These are phyloP conservation scores for Lateolabrax maculatus DNA, from an alignment of 2,797 vertebrate species.

Conservation along the genomic window DNA sequence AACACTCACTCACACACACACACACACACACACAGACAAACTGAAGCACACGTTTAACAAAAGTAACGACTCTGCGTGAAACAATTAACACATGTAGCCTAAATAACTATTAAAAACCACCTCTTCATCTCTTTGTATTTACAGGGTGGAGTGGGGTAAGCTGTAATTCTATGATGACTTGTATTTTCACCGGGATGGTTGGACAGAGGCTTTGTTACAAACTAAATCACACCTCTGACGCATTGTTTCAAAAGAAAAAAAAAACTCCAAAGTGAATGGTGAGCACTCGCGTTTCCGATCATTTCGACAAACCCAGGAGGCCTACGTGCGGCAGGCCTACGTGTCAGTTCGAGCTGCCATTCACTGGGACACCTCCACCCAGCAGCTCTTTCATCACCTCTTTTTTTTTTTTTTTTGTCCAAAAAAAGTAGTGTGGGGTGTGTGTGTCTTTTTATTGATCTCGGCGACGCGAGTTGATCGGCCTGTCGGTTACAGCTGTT, in stretches of 20 bases:
- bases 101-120: too few species aligned
- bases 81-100: background rate
- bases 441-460: constrained; percentile 9
- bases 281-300: constrained; percentile 4
- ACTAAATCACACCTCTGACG: background rate
- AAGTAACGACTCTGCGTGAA: background rate
- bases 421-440: background rate
- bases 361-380: background rate
- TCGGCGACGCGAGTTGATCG: background rate
- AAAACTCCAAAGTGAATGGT: background rate
- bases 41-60: background rate
- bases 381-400: constrained; percentile 27
- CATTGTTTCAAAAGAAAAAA: background rate
- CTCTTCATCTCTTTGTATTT: background rate
- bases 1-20: too few species aligned
- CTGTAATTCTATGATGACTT: background rate
- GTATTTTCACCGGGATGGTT: background rate
- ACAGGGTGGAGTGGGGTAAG: background rate
- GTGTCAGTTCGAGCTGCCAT: constrained; percentile 22
- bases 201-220: background rate
- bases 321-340: constrained; percentile 66
- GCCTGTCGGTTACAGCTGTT: background rate
- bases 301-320: background rate
- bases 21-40: background rate
- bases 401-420: background rate